These are phyloP conservation scores for Smutsia temminckii DNA, from an alignment of 2,797 vertebrate species.

Conservation along the genomic window DNA sequence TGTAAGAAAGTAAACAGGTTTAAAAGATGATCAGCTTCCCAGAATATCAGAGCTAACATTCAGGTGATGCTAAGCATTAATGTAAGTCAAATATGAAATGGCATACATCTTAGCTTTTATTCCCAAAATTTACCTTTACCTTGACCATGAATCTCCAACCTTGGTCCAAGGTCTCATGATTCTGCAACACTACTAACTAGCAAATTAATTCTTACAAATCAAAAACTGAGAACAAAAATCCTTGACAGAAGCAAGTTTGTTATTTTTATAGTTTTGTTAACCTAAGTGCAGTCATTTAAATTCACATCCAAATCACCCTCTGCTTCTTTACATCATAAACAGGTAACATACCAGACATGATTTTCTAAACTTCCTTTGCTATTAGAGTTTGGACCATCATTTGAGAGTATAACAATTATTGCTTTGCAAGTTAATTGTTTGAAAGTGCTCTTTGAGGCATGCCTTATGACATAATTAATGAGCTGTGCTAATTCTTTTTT, in stretches of 20 bases:
- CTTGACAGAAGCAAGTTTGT: not conserved
- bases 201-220: not conserved
- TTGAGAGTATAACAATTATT: not conserved
- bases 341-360: not conserved
- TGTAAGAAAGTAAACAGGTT: not conserved
- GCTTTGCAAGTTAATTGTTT: constrained; percentile 14
- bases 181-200: not conserved
- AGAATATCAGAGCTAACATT: not conserved
- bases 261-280: not conserved
- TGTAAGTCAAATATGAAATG: not conserved
- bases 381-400: not conserved
- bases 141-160: not conserved
- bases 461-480: not conserved
- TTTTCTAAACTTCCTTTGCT: not conserved
- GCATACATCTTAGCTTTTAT: not conserved
- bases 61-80: not conserved
- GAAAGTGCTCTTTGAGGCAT: not conserved
- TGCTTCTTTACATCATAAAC: not conserved
- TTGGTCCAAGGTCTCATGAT: not conserved
- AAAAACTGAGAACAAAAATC: not conserved
- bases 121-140: not conserved
- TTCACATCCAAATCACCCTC: not conserved
- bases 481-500: not conserved
- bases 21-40: not conserved
- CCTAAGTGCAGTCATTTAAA: not conserved